Conservation (phyloP, 2,113 vertebrate genomes). For the Sinocyclocheilus rhinocerous region DNA sequence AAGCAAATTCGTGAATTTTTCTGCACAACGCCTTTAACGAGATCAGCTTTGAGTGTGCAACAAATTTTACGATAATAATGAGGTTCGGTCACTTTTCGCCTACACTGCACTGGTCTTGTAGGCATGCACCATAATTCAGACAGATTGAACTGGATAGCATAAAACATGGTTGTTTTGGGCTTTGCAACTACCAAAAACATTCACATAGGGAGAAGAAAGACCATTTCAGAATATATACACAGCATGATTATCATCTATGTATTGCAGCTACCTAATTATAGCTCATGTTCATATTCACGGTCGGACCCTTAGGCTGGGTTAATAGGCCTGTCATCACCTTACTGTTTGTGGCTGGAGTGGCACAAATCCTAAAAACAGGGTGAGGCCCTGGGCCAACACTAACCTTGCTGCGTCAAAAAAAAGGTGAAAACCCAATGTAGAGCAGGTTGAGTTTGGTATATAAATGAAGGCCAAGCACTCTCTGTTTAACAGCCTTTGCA, state of each 20-base stretch:
- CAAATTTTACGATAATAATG: neutral
- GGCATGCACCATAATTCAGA: neutral
- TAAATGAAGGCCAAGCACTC: slow-evolving; percentile 61
- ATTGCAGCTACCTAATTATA: neutral
- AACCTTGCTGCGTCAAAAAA: slow-evolving; percentile 70
- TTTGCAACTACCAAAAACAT: neutral
- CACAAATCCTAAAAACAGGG: slow-evolving; percentile 48
- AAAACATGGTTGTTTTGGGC: neutral
- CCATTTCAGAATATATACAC: neutral
- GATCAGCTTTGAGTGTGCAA: no score
- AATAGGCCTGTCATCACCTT: slow-evolving; percentile 37
- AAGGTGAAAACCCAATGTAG: slow-evolving; percentile 62
- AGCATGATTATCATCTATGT: neutral
- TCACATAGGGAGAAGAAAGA: neutral
- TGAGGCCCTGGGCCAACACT: slow-evolving; percentile 68
- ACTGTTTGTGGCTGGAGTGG: slow-evolving; percentile 3
- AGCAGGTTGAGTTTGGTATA: slow-evolving; percentile 34
- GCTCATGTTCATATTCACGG: neutral
- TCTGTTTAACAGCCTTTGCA: neutral
- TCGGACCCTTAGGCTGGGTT: slow-evolving; percentile 9
- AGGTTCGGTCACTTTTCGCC: neutral
- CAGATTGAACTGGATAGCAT: neutral
- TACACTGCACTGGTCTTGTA: neutral
- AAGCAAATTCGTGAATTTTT: neutral
- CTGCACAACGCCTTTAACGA: neutral